Percentiles rank a stretch among this genome's conserved stretches.
These are phyloP conservation scores for Protonibea diacanthus DNA, from an alignment of 2,797 vertebrate genomes.

Conservation along the genomic window DNA sequence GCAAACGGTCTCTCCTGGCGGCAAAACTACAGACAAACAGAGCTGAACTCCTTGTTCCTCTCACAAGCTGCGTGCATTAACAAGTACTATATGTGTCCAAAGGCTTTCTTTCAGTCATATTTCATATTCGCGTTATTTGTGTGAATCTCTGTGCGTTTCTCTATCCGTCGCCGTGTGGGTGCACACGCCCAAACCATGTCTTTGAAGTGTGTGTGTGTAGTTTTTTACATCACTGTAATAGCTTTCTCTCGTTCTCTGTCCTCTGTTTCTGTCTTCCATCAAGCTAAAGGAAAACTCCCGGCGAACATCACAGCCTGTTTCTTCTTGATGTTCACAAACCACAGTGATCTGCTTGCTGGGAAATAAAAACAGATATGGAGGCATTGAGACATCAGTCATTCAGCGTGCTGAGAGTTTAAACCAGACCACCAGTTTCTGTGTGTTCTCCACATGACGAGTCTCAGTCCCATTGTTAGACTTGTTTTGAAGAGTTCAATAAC, in stretches of 20 bases:
- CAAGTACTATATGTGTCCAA: not conserved
- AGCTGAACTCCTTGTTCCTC: conserved; percentile 41
- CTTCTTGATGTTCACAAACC: conserved; percentile 47
- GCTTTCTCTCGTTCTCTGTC: conserved; percentile 3
- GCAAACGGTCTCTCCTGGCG: conserved; percentile 58
- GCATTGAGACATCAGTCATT: conserved; percentile 47
- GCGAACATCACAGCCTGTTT: conserved; percentile 34
- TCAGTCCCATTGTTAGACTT: not conserved
- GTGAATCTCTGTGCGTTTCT: not conserved
- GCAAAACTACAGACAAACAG: conserved; percentile 66
- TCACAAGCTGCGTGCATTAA: conserved; percentile 25
- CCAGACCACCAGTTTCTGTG: conserved; percentile 22
- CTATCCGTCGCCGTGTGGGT: not conserved
- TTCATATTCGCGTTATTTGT: conserved; percentile 10
- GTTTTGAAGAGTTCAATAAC: conserved; percentile 7
- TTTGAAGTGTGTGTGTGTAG: conserved; percentile 45
- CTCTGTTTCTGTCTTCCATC: conserved; percentile 57
- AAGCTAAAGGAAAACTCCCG: conserved; percentile 43
- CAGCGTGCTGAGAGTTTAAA: conserved; percentile 25
- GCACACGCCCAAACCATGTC: not conserved
- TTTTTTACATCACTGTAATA: conserved; percentile 56
- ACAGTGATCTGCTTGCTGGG: conserved; percentile 33
- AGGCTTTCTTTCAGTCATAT: conserved; percentile 10
- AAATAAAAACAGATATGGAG: conserved; percentile 40
- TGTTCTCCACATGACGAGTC: conserved; percentile 17